Base-by-base conservation (phyloP, 2,888 invertebrate species). In the Nebria salina region DNA sequence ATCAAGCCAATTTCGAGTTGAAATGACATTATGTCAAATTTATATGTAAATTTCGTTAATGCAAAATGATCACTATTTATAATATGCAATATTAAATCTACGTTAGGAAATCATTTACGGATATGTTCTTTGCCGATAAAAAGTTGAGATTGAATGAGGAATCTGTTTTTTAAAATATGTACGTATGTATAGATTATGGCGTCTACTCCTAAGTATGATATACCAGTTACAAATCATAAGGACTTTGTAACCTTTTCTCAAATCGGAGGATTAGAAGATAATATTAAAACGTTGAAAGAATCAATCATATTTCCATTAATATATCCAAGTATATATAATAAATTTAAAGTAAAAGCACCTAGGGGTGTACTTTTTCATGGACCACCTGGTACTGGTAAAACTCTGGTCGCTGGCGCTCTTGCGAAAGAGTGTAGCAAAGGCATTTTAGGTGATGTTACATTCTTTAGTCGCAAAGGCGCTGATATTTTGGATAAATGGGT, bases 331-430 rank as follows among this genome's bases (percentile, higher is more conserved):
- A 84, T 89, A 42, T 89, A 87, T 83, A 82, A 86, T 11, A 86
- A 88, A 84, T 89, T 89, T 83, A 86, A 87, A 78, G 87, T 89
- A 8, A 88, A 88, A 83, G 85, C 88, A 25, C 88, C 89, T 1
- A 83, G 87, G 81, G 88, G 89, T 15, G 87, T 89, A 1, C 83
- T 89, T 2, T 88, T 89, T 84, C 86, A 88, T 82, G 89, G 89
- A 75, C 89, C 88, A 41, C 89, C 89, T 84, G 89, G 88, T 41
- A 89, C 89, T 79, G 89, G 89, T 26, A 89, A 89, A 84, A 89
- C 89, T 54, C 85, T 89, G 68, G 86, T 88, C 5, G 89, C 89
- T 34, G 87, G 87, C 65, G 88, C 89, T 41, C 84, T 89, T 65
- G 88, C 87, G 4, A 86, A 86, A 9, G 89, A 89, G 85, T 84